phyloP scores from a whole-genome alignment of 2,888 invertebrate genomes.

The Frankliniella fusca region DNA sequence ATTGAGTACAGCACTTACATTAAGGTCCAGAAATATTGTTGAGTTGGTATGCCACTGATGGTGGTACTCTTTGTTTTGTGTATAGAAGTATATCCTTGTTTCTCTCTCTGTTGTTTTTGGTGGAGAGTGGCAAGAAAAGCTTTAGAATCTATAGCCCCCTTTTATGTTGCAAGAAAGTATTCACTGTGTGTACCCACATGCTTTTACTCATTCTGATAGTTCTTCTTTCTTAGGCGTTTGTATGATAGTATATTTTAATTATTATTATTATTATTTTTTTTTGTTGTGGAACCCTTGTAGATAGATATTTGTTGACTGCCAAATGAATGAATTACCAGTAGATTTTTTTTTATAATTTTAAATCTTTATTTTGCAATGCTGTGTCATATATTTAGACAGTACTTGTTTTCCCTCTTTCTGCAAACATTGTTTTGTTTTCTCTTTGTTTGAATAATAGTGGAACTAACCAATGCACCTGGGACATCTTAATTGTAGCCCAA shows the following conservation, averaged over 20 bases:
- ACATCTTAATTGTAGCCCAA: not conserved
- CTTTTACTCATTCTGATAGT: not conserved
- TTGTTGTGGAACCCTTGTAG: constrained; percentile 12
- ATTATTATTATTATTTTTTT: too few relatives aligned
- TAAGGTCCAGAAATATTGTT: not conserved
- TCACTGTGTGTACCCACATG: not conserved
- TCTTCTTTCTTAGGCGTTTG: not conserved
- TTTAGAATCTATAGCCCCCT: not conserved
- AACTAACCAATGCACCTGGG: not conserved
- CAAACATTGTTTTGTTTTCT: not conserved
- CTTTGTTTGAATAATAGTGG: not conserved
- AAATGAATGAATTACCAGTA: constrained; percentile 6
- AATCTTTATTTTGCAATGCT: not conserved
- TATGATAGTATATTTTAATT: constrained; percentile 1
- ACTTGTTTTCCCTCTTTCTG: not conserved
- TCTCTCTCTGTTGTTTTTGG: not conserved
- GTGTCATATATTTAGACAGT: not conserved
- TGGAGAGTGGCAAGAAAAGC: not conserved
- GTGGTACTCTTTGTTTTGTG: not conserved
- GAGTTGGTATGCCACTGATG: not conserved
- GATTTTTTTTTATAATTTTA: not conserved
- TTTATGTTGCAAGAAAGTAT: not conserved
- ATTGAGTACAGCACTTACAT: not conserved
- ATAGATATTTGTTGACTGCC: constrained; percentile 16
- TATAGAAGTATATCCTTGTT: constrained; percentile 18